Evolutionary conservation across 1,140 invertebrate species (phyloP), one percentile per base, ranked within the genome.

Genomic region (Sarcophaga bullata): DNA sequence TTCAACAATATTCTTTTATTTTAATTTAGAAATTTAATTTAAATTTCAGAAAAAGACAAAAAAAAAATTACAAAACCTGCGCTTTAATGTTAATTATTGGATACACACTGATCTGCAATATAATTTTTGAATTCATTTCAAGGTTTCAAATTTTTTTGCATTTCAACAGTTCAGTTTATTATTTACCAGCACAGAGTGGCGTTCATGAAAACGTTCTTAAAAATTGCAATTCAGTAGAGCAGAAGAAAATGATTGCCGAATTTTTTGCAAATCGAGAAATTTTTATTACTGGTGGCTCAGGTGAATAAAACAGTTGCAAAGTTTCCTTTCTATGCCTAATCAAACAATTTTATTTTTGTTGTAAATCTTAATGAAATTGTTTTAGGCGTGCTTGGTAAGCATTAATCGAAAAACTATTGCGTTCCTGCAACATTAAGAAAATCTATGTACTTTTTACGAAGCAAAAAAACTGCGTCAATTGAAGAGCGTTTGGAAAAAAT

Each of bases 251-350:
- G 52, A 68, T 81, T 37, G 13, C 89, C 37, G 84, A 92, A 82
- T 94, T 93, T 85, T 94, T 92, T 84, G 84, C 89, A 19, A 91
- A 91, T 6, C 91, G 91, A 83, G 92, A 91, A 80, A 90, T 95
- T 75, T 95, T 97, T 82, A 91, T 95, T 13, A 95, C 94, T 3
- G 94, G 94, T 17, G 94, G 93, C 0, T 95, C 95, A 11, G 96
- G 96, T 15, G n/a, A n/a, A 58, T 47, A 48, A 75, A 47, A 37
- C 4, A 2, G 25, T 37, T 37, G 25, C 25, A 37, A 37, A 37
- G 4, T 37, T 37, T 4, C 25, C 4, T 37, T 37, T 4, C 25
- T 15, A 3, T 7, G 4, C 6, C 5, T 62, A 62, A 62, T 62
- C 6, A n/a, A 1, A 37, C 25, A 37, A 62, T 62, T 62, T 11